A percentile compares a stretch with the other conserved stretches of the same genome.
These are phyloP conservation scores for Anisognathus igniventris DNA, from an alignment of 2,797 vertebrate species.

Conservation along the genomic window DNA sequence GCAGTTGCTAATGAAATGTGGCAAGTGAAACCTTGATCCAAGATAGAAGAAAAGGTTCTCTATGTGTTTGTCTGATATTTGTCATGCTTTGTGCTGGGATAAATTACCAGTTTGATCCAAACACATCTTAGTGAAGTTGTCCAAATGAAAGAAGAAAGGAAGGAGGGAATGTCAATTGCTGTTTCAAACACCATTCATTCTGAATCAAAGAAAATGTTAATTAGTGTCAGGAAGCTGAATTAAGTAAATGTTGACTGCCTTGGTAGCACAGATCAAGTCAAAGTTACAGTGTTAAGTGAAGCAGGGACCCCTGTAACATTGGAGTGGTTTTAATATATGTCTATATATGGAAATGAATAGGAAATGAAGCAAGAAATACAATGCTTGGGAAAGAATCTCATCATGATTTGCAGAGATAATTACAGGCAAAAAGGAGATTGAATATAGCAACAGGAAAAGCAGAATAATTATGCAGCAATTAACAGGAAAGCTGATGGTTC, in stretches of 20 bases:
- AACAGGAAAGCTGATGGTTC: constrained; percentile 47
- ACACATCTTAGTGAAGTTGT: constrained; percentile 12
- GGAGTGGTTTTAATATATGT: background rate
- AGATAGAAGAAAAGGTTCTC: constrained; percentile 4
- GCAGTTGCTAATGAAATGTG: constrained; percentile 11
- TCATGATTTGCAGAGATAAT: constrained; percentile 67
- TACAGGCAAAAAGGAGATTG: constrained; percentile 39
- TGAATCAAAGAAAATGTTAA: constrained; percentile 40
- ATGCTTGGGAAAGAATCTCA: constrained; percentile 26
- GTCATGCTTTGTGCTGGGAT: background rate
- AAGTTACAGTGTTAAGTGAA: constrained; percentile 30
- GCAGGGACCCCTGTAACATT: background rate
- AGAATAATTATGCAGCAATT: constrained; percentile 69
- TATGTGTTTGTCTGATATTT: background rate
- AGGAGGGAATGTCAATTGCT: background rate
- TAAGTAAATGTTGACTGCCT: constrained; percentile 50
- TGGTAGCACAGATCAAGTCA: constrained; percentile 43
- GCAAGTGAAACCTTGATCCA: constrained; percentile 20
- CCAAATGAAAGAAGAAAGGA: constrained; percentile 29
- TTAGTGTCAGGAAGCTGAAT: constrained; percentile 46
- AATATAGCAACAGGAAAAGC: constrained; percentile 53
- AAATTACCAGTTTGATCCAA: background rate
- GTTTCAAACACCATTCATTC: constrained; percentile 39
- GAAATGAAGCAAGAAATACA: constrained; percentile 45
- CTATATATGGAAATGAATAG: constrained; percentile 26